These are phyloP conservation scores for Drosophila falleni DNA, from an alignment of 2,888 invertebrate species.

Conservation along the genomic window DNA sequence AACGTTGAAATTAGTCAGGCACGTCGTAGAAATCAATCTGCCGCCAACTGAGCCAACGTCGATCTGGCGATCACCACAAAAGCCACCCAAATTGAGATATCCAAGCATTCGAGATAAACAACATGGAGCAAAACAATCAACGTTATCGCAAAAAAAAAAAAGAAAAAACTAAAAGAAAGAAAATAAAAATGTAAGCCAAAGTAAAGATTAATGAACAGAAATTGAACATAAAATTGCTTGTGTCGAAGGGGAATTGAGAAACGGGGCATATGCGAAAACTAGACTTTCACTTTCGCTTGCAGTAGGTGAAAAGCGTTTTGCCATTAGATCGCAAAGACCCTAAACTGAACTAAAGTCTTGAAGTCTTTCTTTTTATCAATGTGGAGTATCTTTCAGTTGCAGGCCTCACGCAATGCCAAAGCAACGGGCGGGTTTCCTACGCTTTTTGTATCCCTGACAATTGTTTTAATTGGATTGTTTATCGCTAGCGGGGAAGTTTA, in stretches of 20 bases:
- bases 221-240: conserved; percentile 59
- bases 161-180: conserved; percentile 17
- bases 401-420: conserved; percentile 66
- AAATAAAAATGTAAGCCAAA: conserved; percentile 23
- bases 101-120: conserved; percentile 24
- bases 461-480: conserved; percentile 79
- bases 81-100: conserved; percentile 23
- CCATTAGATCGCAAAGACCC: conserved; percentile 10
- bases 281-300: conserved; percentile 43
- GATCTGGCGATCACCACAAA: conserved; percentile 4
- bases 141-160: conserved; percentile 44
- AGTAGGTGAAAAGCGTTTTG: conserved; percentile 24
- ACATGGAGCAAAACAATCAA: conserved; percentile 59
- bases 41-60: conserved; percentile 9
- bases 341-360: conserved; percentile 15
- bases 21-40: conserved; percentile 49
- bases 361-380: conserved; percentile 27
- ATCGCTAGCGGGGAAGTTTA: conserved; percentile 21
- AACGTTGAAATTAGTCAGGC: conserved; percentile 30
- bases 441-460: conserved; percentile 57
- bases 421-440: conserved; percentile 19
- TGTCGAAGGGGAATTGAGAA: conserved; percentile 8
- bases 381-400: conserved; percentile 9
- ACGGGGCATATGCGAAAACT: conserved; percentile 41
- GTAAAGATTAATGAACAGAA: conserved; percentile 65